These are phyloP conservation scores for Ceratosolen fusciceps DNA, from an alignment of 1,140 invertebrate species.

Conservation along the genomic window DNA sequence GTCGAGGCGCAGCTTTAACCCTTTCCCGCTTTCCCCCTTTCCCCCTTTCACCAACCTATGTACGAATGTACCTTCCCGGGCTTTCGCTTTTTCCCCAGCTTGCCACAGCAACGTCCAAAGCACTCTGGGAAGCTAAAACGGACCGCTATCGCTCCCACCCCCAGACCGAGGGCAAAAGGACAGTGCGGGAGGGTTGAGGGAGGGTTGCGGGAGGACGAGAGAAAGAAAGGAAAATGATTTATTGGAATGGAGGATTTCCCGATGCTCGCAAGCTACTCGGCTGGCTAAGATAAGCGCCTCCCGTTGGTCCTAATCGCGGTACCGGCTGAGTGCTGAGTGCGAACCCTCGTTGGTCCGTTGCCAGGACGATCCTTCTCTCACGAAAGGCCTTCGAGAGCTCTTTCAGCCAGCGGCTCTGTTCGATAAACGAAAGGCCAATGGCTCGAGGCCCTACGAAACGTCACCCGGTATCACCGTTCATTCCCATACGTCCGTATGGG, in stretches of 20 bases:
- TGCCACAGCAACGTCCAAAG: slow-evolving; percentile 26
- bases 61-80: neutral
- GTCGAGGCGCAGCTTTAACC: neutral
- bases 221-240: slow-evolving; percentile 29
- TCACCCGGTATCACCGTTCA: too few species aligned
- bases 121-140: neutral
- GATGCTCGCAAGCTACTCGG: neutral
- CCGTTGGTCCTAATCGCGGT: slow-evolving; percentile 7
- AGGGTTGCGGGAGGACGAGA: too few species aligned
- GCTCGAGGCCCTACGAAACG: too few species aligned
- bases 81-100: too few species aligned
- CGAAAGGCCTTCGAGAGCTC: too few species aligned
- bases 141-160: neutral
- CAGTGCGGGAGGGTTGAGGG: too few species aligned
- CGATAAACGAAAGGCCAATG: too few species aligned
- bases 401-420: too few species aligned
- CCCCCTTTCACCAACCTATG: neutral
- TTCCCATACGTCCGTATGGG: too few species aligned
- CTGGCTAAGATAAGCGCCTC: slow-evolving; percentile 26
- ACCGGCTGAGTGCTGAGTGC: slow-evolving; percentile 9
- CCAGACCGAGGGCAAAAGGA: neutral
- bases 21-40: too few species aligned
- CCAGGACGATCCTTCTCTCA: slow-evolving; percentile 26
- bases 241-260: neutral
- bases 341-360: slow-evolving; percentile 15